These are phyloP conservation scores for Sturnus vulgaris DNA, from an alignment of 2,113 vertebrate genomes.

Conservation along the genomic window DNA sequence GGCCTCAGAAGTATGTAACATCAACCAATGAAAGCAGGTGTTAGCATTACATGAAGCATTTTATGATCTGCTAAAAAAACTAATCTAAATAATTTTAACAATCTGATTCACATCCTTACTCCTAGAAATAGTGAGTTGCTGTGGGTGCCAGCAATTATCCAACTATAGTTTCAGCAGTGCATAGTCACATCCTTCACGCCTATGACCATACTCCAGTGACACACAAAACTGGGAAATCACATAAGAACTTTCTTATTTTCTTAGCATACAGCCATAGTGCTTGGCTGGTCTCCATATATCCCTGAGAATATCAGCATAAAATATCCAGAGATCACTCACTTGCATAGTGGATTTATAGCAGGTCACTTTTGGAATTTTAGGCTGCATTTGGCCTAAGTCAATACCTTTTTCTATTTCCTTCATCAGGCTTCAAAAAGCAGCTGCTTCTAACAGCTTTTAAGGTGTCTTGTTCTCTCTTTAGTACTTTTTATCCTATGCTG, in stretches of 20 bases:
- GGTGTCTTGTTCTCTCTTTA: background rate
- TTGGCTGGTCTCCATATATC: constrained; percentile 14
- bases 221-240: constrained; percentile 14
- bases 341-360: background rate
- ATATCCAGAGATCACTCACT: background rate
- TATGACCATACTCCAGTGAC: constrained; percentile 13
- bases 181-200: background rate
- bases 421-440: constrained; percentile 26
- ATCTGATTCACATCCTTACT: constrained; percentile 45
- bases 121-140: constrained; percentile 51
- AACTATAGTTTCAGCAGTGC: background rate
- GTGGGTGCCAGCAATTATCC: constrained; percentile 33
- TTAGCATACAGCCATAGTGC: background rate
- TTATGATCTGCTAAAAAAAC: constrained; percentile 7
- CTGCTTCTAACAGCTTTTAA: constrained; percentile 26
- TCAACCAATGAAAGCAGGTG: background rate
- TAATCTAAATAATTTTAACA: background rate
- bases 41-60: constrained; percentile 11
- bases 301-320: constrained; percentile 12
- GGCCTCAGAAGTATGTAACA: background rate
- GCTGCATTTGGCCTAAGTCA: constrained; percentile 8
- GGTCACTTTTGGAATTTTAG: constrained; percentile 41
- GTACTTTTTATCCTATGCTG: background rate
- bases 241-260: constrained; percentile 24
- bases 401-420: constrained; percentile 26